Evolutionary conservation across 2,113 vertebrate genomes (phyloP).

Genomic region (Tringa solitaria): DNA sequence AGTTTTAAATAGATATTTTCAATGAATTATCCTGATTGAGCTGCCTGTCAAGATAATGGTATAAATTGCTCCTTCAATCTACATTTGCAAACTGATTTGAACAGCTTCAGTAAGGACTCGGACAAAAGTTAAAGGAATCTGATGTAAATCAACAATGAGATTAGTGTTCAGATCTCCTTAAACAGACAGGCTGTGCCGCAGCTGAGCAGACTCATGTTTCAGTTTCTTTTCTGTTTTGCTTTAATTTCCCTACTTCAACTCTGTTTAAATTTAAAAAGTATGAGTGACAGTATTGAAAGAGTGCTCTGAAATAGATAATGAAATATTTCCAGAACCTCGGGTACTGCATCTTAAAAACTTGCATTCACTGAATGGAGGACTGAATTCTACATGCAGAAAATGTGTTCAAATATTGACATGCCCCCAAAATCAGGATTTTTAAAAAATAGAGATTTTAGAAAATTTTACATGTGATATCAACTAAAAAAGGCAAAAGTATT

Average conservation of each 20-base stretch:
- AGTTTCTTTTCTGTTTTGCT: slow-evolving; percentile 39
- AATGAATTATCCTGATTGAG: slow-evolving; percentile 52
- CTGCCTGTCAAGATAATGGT: slow-evolving; percentile 56
- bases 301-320: not conserved
- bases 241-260: slow-evolving; percentile 5
- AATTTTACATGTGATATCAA: not conserved
- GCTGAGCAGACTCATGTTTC: slow-evolving; percentile 51
- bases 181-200: slow-evolving; percentile 6
- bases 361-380: not conserved
- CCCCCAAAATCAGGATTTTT: not conserved
- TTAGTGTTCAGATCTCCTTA: slow-evolving; percentile 41
- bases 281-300: not conserved
- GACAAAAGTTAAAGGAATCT: slow-evolving; percentile 42
- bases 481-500: not conserved
- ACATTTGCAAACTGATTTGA: slow-evolving; percentile 57
- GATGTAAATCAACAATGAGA: slow-evolving; percentile 58
- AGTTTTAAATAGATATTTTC: slow-evolving; percentile 51
- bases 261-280: not conserved
- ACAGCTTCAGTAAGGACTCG: slow-evolving; percentile 20
- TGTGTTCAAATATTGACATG: not conserved
- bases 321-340: slow-evolving; percentile 11
- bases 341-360: not conserved
- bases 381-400: not conserved
- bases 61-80: slow-evolving; percentile 52
- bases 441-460: not conserved